Conservation (phyloP, 2,113 vertebrate species). For the Microcebus murinus region DNA sequence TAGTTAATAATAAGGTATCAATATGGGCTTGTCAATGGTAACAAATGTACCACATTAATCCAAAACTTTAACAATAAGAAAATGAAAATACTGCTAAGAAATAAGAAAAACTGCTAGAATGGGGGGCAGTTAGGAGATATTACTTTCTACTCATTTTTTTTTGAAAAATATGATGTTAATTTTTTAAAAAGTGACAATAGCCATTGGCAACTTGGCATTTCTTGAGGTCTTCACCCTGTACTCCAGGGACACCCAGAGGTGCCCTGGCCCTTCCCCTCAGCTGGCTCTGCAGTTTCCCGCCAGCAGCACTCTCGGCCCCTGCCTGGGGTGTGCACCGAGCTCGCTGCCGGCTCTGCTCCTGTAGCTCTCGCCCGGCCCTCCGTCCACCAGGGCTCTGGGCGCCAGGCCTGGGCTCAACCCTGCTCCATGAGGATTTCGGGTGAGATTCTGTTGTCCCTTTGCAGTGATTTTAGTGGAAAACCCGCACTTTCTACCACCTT, state of each 20-base stretch:
- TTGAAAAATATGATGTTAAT: neutral
- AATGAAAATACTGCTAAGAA: neutral
- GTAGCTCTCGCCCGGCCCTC: neutral
- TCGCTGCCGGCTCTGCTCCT: neutral
- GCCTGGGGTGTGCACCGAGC: fast-evolving
- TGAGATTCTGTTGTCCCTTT: neutral
- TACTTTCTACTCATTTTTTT: neutral
- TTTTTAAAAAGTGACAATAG: neutral
- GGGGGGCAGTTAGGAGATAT: fast-evolving
- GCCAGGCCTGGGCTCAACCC: neutral
- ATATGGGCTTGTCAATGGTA: fast-evolving
- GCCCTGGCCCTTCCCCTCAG: neutral
- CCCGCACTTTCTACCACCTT: fast-evolving
- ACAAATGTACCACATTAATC: neutral
- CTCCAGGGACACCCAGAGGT: neutral
- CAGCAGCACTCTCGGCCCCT: fast-evolving
- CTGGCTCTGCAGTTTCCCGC: neutral
- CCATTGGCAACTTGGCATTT: neutral
- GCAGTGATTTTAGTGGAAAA: neutral
- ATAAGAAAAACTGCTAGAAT: fast-evolving
- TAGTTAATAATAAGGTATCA: no score
- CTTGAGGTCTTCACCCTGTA: neutral
- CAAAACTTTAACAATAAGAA: neutral
- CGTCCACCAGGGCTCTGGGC: neutral
- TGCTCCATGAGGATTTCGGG: neutral